These are phyloP conservation scores for Meganola albula DNA, from an alignment of 2,888 invertebrate genomes.

Conservation along the genomic window DNA sequence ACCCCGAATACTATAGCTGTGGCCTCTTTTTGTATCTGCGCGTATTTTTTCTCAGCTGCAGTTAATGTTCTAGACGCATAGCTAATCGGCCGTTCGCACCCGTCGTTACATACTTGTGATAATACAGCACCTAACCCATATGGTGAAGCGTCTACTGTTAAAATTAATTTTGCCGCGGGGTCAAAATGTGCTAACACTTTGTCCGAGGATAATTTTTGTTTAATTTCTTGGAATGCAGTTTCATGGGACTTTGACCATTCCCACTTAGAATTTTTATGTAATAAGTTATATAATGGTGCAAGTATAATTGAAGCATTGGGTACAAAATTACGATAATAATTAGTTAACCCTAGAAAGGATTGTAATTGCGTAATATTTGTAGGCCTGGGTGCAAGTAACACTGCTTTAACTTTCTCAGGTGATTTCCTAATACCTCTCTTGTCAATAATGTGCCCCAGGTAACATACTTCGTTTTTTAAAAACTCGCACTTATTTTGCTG, in stretches of 20 bases:
- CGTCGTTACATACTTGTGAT: not conserved
- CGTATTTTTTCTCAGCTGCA: slow-evolving; percentile 1
- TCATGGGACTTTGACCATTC: not conserved
- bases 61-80: slow-evolving; percentile 1
- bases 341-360: not conserved
- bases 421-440: slow-evolving; percentile 7
- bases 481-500: slow-evolving; percentile 16
- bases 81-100: not conserved
- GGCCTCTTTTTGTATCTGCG: not conserved
- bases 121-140: not conserved
- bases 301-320: not conserved
- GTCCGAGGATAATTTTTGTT: slow-evolving; percentile 1
- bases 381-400: not conserved
- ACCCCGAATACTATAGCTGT: not conserved
- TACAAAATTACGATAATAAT: slow-evolving; percentile 1
- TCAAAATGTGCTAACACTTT: not conserved
- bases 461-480: too few species aligned
- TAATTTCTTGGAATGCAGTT: not conserved
- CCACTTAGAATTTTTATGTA: not conserved
- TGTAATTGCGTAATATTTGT: not conserved
- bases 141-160: not conserved
- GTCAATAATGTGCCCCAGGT: slow-evolving; percentile 13
- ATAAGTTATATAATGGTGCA: not conserved
- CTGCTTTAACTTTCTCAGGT: not conserved
- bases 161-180: not conserved